Base-by-base conservation (phyloP, 2,113 vertebrate species). In the Scatophagus argus region DNA sequence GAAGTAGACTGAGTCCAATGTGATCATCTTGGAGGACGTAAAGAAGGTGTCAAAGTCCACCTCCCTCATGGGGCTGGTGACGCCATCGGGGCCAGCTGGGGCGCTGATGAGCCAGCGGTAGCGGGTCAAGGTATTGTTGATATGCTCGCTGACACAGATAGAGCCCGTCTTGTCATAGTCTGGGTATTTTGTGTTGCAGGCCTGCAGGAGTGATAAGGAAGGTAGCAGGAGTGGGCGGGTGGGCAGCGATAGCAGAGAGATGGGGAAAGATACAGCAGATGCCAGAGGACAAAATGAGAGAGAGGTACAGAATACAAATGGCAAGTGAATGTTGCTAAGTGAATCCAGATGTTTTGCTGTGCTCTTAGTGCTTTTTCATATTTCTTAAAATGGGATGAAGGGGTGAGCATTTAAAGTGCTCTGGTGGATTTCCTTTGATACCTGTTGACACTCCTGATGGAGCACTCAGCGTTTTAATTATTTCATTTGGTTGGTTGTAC, bases 21-120 rank as follows among this genome's bases (percentile, higher is more conserved):
- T 96, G 87, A 99, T 96, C 89, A 94, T 95, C 94, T 98, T 99
- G 78, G 97, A 97, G 9, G 97, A 97, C 0, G 98, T 97, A 66
- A 99, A 98, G 92, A 98, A 99, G 17, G 97, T 99, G 88, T 99
- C 96, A 21, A 96, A 97, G 93, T 98, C 97, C 67, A 96, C 94
- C 84, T 98, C 98, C 77, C 91, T 95, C 96, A 99, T 96, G 84
- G 97, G 97, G 83, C 96, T 96, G 77, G 96, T 96, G 67, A 99
- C 95, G 0, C 97, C 96, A 13, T 98, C 96, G 0, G 95, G 92
- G 51, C 97, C 95, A 0, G 95, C 90, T 2, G 98, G 97, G 36
- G 97, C 96, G 1, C 97, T 96, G 17, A 95, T 93, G 51, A 99
- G 95, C 98, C 97, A 99, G 66, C 97, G 94, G 93, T 98, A 99